Evolutionary conservation across 35 echinoderm and acorn worm genomes (phyloP).

Genomic region (Acanthaster planci): DNA sequence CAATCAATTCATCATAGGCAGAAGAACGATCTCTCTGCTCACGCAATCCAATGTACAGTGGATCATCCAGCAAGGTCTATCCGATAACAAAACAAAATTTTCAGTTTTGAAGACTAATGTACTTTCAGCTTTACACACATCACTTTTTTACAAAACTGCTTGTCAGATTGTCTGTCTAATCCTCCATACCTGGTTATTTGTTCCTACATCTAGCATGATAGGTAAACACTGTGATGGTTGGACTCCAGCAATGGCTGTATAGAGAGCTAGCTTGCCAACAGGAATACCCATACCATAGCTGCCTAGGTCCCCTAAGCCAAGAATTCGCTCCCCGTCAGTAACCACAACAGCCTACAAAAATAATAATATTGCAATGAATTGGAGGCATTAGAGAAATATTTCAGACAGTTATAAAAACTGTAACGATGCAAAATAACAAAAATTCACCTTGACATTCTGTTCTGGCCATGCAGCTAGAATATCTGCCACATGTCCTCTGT

Average conservation of each 20-base stretch:
- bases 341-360: constrained; percentile 83
- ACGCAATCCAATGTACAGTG: constrained; percentile 87
- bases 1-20: constrained; percentile 87
- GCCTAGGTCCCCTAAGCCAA: constrained; percentile 93
- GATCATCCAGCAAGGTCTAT: constrained; percentile 76
- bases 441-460: constrained; percentile 78
- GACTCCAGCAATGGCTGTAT: constrained; percentile 94
- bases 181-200: constrained; percentile 75
- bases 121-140: too few species aligned
- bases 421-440: not conserved
- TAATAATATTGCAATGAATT: too few species aligned
- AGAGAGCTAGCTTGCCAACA: constrained; percentile 87
- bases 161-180: not conserved
- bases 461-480: constrained; percentile 90
- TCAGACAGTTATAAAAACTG: too few species aligned
- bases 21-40: constrained; percentile 65
- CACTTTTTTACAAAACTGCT: not conserved
- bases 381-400: too few species aligned
- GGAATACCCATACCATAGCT: constrained; percentile 98
- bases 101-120: too few species aligned
- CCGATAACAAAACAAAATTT: not conserved
- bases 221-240: constrained; percentile 87
- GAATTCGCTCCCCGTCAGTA: constrained; percentile 84
- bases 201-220: constrained; percentile 86
- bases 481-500: constrained; percentile 82